These are phyloP conservation scores for Porites evermanni DNA, from an alignment of 92 coral and sea anemone genomes.

Conservation along the genomic window DNA sequence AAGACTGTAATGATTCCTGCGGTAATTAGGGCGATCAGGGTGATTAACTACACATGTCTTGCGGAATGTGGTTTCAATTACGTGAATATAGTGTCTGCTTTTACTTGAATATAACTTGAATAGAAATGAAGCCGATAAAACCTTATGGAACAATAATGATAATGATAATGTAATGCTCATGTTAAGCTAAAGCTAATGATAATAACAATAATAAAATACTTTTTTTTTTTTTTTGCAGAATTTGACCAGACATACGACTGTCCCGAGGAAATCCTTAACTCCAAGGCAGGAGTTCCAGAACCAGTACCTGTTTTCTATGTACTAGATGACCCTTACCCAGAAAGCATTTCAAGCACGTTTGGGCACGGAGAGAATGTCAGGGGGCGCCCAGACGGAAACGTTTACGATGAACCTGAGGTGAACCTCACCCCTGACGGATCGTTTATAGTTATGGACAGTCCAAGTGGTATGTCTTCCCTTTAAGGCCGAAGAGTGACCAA, in stretches of 20 bases:
- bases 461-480: constrained; percentile 1
- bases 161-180: too few relatives aligned
- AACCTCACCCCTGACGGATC: constrained; percentile 5
- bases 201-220: too few relatives aligned
- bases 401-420: constrained; percentile 32
- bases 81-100: too few relatives aligned
- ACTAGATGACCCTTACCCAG: constrained; percentile 45
- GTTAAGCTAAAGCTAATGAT: too few relatives aligned
- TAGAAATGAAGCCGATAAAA: too few relatives aligned
- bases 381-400: constrained; percentile 47
- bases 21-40: too few relatives aligned
- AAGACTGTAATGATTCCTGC: too few relatives aligned
- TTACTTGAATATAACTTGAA: too few relatives aligned
- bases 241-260: constrained; percentile 41
- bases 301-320: constrained; percentile 38
- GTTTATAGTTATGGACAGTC: constrained; percentile 27
- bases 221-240: background rate
- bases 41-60: too few relatives aligned
- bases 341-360: constrained; percentile 36
- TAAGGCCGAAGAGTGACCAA: too few relatives aligned
- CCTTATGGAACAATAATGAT: too few relatives aligned
- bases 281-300: background rate
- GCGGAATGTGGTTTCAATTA: too few relatives aligned
- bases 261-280: constrained; percentile 31
- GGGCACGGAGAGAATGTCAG: background rate